phyloP scores from a whole-genome alignment of 2,113 vertebrate species.

The Xenopus laevis region DNA sequence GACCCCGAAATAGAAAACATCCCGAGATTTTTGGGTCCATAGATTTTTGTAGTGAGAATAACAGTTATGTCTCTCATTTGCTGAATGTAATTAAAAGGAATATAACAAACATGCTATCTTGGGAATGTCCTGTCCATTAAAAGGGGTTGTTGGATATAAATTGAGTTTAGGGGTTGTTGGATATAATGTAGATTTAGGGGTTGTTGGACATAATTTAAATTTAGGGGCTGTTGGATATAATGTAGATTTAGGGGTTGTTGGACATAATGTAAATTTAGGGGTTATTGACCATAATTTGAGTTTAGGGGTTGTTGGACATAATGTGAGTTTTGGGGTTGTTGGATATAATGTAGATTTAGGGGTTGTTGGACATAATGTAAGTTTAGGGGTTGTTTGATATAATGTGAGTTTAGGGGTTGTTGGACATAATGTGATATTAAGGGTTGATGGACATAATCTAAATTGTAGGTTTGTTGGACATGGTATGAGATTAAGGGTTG shows the following conservation, averaged over 20 bases:
- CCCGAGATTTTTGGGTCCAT: no score
- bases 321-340: background rate
- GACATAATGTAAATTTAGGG: background rate
- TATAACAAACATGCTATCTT: no score
- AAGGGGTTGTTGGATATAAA: background rate
- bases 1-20: no score
- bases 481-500: no score
- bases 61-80: no score
- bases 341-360: background rate
- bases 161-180: background rate
- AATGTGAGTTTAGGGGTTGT: slow-evolving; percentile 18
- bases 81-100: no score
- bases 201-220: background rate
- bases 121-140: no score
- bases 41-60: no score
- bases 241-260: no score
- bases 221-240: slow-evolving; percentile 19
- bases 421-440: no score
- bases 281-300: background rate
- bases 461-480: no score
- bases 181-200: background rate
- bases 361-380: slow-evolving; percentile 10
- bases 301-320: background rate
- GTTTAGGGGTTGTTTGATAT: slow-evolving; percentile 6
- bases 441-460: no score